Evolutionary conservation across 2,113 vertebrate genomes (phyloP), one percentile per base, ranked within the genome.

Genomic region (Colius striatus): DNA sequence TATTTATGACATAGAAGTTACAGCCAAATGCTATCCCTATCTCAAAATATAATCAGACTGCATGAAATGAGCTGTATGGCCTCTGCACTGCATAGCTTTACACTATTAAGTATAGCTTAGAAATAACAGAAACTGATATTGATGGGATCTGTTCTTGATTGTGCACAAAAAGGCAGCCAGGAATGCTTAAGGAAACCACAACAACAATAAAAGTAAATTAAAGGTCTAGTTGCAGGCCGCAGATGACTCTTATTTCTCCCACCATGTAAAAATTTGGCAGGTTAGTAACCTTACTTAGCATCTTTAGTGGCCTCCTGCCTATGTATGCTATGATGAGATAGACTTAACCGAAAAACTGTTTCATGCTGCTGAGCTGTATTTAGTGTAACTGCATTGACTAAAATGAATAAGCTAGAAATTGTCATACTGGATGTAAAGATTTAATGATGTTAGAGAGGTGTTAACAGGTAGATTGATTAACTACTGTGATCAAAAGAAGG

Each of bases 81-180:
- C 76, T 94, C 79, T 76, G 80, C 89, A 83, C 89, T 96, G n/a
- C 77, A 96, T 81, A 91, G 65, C 63, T 95, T 92, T 83, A 85
- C 75, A 67, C 29, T 80, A 94, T 85, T 96, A 95, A 85, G 38
- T 72, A 50, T 43, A 92, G 58, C 71, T 92, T 94, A 81, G 80
- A 85, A 96, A 93, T 62, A 96, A 84, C 50, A 73, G 80, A 94
- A 97, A 94, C 57, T 83, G 71, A 83, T 97, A 87, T 79, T 94
- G 90, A 97, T 94, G 83, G 57, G 66, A 89, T 95, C 94, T 97
- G 92, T 92, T 95, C 60, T 92, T 90, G 54, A 95, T 87, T 96
- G 90, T 85, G 77, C 67, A 90, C 54, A 87, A 93, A 36, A 91
- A 78, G 48, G 50, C 74, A 95, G 84, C 67, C 87, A 96, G 71